These are phyloP conservation scores for Ganaspis sp. DNA, from an alignment of 1,140 invertebrate genomes.

Conservation along the genomic window DNA sequence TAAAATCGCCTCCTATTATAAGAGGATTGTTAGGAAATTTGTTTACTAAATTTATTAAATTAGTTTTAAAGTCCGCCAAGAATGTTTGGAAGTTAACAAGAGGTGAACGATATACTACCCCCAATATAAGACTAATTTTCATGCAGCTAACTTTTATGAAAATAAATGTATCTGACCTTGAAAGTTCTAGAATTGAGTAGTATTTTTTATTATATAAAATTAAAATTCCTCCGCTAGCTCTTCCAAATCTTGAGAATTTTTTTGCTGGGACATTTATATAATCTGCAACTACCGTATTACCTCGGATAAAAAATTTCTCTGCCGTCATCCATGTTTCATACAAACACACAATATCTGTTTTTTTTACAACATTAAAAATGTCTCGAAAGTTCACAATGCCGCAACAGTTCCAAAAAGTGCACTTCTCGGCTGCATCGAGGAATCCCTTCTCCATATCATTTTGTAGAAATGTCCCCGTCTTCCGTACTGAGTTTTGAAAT, in stretches of 20 bases:
- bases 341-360: background rate
- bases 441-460: too few relatives aligned
- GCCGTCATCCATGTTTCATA: background rate
- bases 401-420: background rate
- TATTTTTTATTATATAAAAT: background rate
- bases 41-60: background rate
- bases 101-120: background rate
- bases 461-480: too few relatives aligned
- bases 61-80: background rate
- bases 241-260: background rate
- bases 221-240: background rate
- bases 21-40: background rate
- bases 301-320: background rate
- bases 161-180: constrained; percentile 13
- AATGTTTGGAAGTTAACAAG: background rate
- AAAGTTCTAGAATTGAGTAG: background rate
- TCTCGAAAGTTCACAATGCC: background rate
- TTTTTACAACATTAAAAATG: background rate
- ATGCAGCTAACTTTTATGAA: background rate
- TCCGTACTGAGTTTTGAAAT: too few relatives aligned
- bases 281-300: background rate
- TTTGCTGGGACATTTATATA: background rate
- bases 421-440: background rate
- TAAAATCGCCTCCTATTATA: background rate
- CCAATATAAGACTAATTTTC: background rate